These are phyloP conservation scores for Eupithecia inturbata DNA, from an alignment of 2,888 invertebrate genomes.

Conservation along the genomic window DNA sequence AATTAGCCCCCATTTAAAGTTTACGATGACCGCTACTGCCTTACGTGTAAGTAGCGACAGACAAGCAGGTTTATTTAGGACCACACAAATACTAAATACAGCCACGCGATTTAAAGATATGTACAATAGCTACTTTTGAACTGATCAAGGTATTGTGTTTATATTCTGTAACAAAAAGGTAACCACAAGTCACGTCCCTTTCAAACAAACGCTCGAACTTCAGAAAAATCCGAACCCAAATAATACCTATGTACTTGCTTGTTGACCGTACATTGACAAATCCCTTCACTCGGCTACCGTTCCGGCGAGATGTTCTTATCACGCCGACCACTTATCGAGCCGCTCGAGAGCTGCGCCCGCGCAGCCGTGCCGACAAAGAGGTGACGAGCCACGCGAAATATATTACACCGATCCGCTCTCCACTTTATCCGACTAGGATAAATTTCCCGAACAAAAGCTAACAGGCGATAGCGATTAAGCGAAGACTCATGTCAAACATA, in stretches of 20 bases:
- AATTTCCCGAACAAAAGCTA: constrained; percentile 42
- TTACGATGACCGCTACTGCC: constrained; percentile 82
- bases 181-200: background rate
- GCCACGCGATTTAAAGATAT: background rate
- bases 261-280: constrained; percentile 80
- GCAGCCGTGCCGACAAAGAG: constrained; percentile 71
- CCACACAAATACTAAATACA: constrained; percentile 2
- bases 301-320: constrained; percentile 67
- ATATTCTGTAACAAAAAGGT: background rate
- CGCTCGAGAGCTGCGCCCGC: constrained; percentile 66
- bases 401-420: constrained; percentile 49
- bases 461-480: constrained; percentile 42
- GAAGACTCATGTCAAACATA: constrained; percentile 50
- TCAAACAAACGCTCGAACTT: constrained; percentile 35
- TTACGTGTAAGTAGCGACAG: constrained; percentile 76
- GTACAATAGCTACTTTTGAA: background rate
- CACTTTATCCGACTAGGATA: constrained; percentile 46
- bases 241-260: constrained; percentile 48
- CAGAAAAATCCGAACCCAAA: constrained; percentile 38
- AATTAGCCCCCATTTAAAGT: constrained; percentile 83
- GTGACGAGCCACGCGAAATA: constrained; percentile 73
- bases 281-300: constrained; percentile 78
- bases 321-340: constrained; percentile 70
- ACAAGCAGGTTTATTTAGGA: constrained; percentile 24
- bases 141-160: background rate